phyloP scores from a whole-genome alignment of 2,113 vertebrate species.

The Labrus mixtus region DNA sequence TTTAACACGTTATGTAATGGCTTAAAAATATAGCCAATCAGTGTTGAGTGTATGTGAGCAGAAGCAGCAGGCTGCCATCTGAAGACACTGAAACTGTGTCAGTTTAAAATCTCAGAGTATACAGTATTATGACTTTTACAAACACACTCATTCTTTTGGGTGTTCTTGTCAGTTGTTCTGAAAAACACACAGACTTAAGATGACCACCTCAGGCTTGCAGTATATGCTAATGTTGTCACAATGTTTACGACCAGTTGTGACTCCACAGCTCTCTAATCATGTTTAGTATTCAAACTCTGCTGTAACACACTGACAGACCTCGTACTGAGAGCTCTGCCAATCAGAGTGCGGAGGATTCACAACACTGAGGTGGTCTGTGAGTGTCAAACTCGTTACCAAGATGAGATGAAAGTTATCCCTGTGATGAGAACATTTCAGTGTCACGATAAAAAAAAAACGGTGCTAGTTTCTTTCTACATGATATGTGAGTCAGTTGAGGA shows the following conservation, averaged over 20 bases:
- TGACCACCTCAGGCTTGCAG: constrained; percentile 19
- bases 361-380: constrained; percentile 26
- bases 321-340: constrained; percentile 7
- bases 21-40: constrained; percentile 73
- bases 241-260: constrained; percentile 37
- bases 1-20: constrained; percentile 73
- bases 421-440: constrained; percentile 17
- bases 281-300: constrained; percentile 31
- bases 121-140: neutral
- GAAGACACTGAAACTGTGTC: constrained; percentile 49
- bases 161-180: neutral
- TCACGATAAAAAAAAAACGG: neutral
- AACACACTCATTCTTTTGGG: neutral
- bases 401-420: constrained; percentile 37
- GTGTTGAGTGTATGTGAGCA: constrained; percentile 46
- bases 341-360: constrained; percentile 38
- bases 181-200: constrained; percentile 5
- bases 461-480: neutral
- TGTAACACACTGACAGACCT: constrained; percentile 35
- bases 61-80: constrained; percentile 21
- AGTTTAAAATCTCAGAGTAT: constrained; percentile 26
- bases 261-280: constrained; percentile 38
- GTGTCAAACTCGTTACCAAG: constrained; percentile 34
- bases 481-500: neutral
- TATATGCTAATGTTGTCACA: constrained; percentile 31